phyloP scores from a whole-genome alignment of 1,140 invertebrate species.

The Drosophila athabasca region DNA sequence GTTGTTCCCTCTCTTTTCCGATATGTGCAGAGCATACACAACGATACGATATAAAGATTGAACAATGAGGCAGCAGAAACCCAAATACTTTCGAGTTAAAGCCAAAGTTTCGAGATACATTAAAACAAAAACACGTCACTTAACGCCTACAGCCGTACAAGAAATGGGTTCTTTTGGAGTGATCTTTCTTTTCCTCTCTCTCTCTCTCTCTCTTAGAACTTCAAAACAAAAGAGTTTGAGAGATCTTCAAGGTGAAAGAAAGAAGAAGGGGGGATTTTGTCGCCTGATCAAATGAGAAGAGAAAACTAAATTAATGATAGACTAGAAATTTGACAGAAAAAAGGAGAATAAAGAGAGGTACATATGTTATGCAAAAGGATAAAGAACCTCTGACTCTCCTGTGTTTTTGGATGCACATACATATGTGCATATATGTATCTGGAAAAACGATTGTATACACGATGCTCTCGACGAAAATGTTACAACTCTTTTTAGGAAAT shows the following conservation, averaged over 20 bases:
- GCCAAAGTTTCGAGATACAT: conserved; percentile 46
- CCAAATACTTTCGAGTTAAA: conserved; percentile 29
- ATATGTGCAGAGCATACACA: conserved; percentile 43
- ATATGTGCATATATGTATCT: too few relatives aligned
- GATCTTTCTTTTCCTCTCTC: background rate
- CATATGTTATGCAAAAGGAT: too few relatives aligned
- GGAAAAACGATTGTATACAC: too few relatives aligned
- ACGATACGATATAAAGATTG: conserved; percentile 54
- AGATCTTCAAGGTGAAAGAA: conserved; percentile 24
- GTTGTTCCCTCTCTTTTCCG: conserved; percentile 29
- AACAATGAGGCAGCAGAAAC: conserved; percentile 76
- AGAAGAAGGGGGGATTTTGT: conserved; percentile 43
- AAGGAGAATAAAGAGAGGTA: too few relatives aligned
- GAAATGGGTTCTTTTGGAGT: conserved; percentile 6
- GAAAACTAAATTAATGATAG: conserved; percentile 42
- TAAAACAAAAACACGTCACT: conserved; percentile 67
- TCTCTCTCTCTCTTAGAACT: background rate
- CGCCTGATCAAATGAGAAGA: conserved; percentile 57
- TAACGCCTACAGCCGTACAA: conserved; percentile 55
- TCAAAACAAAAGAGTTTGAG: conserved; percentile 30
- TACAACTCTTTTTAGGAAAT: too few relatives aligned
- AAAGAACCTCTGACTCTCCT: too few relatives aligned
- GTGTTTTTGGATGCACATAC: too few relatives aligned
- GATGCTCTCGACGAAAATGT: too few relatives aligned
- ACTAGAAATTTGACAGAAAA: conserved; percentile 1